Evolutionary conservation across 2,797 vertebrate species (phyloP), one percentile per base, ranked within the genome.

Genomic region (Eutrigla gurnardus): DNA sequence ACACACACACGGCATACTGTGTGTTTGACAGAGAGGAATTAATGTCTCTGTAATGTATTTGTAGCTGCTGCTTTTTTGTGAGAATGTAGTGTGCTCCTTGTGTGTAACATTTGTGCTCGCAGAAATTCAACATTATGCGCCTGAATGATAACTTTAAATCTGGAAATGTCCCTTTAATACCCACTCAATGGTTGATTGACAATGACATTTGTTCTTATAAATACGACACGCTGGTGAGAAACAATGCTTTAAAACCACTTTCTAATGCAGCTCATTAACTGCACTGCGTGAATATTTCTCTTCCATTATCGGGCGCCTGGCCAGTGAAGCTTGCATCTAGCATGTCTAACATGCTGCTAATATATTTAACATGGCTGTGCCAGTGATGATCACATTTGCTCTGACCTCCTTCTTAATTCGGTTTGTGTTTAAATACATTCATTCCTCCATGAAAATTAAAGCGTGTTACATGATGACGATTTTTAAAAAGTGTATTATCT

Each of bases 91-190:
- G 2, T 63, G 25, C 63, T 59, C 42, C n/a, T 55, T 12, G 5
- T 53, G 25, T 32, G 50, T 37, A 9, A 40, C 35, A 12, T 45
- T 52, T 61, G 17, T 37, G 32, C 66, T 32, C 36, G 63, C 12
- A 70, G 25, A 73, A 73, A 75, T 55, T 37, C 17, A 42, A n/a
- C 72, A 75, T 66, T 71, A 74, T 58, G 50, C 35, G 63, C n/a
- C 18, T 42, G 53, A 77, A 75, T 87, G 69, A 64, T 50, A 53
- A 47, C 25, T 66, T 55, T 73, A 58, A 73, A 67, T 72, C 25
- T 66, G 54, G 46, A 75, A 82, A 73, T 78, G 58, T n/a, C n/a
- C 6, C 49, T 85, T 86, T 72, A 64, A 75, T 84, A 75, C 46
- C 42, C 66, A 75, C 45, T 75, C 42, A 59, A 17, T 52, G 35